Evolutionary conservation across 2,888 invertebrate genomes (phyloP).

Genomic region (Heliconius ismenius): DNA sequence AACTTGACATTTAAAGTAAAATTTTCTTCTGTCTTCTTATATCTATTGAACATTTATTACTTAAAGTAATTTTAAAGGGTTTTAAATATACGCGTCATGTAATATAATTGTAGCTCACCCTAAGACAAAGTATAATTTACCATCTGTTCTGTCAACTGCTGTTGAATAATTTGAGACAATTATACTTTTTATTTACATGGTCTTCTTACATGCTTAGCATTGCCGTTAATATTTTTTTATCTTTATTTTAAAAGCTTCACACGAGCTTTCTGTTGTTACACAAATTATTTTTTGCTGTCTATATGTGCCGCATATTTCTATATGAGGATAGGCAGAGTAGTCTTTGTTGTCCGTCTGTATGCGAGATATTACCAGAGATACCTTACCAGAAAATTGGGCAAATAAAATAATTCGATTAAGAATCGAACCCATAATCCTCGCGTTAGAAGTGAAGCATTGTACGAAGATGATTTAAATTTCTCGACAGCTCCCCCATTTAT

Average conservation of each 20-base stretch:
- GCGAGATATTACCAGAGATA: too few relatives aligned
- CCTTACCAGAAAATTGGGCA: neutral
- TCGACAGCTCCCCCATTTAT: neutral
- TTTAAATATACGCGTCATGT: constrained; percentile 3
- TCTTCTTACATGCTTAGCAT: neutral
- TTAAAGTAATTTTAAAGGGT: neutral
- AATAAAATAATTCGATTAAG: neutral
- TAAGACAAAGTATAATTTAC: constrained; percentile 46
- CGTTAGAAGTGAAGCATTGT: neutral
- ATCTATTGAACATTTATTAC: neutral
- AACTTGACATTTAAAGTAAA: constrained; percentile 1
- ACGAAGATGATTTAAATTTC: neutral
- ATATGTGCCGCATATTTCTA: too few relatives aligned
- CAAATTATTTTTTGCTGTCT: too few relatives aligned
- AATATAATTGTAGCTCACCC: constrained; percentile 36
- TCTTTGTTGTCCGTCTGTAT: too few relatives aligned
- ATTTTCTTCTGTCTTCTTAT: neutral
- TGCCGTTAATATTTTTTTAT: neutral
- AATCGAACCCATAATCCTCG: neutral
- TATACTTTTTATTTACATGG: constrained; percentile 15
- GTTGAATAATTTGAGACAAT: constrained; percentile 22
- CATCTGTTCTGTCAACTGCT: constrained; percentile 32
- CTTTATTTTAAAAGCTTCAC: neutral
- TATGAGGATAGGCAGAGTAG: too few relatives aligned
- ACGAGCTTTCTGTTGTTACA: neutral